Conservation (phyloP, 2,888 invertebrate genomes). For the Graphium colonna region DNA sequence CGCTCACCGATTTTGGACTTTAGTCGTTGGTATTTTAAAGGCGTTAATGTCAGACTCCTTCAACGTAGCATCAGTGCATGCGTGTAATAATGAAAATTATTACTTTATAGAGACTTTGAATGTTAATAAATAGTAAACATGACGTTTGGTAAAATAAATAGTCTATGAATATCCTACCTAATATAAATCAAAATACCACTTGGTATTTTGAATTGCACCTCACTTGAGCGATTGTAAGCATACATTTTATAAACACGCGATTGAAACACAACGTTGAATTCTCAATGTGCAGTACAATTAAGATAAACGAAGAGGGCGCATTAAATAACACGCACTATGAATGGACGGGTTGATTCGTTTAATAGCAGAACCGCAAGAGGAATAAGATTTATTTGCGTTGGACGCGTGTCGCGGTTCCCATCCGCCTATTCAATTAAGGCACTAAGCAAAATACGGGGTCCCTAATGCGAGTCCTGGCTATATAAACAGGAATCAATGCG, state of each 20-base stretch:
- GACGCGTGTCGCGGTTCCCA: slow-evolving; percentile 68
- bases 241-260: too few relatives aligned
- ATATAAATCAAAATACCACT: too few relatives aligned
- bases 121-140: too few relatives aligned
- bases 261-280: too few relatives aligned
- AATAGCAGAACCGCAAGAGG: slow-evolving; percentile 55
- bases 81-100: too few relatives aligned
- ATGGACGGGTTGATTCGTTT: slow-evolving; percentile 52
- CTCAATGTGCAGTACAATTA: slow-evolving; percentile 68
- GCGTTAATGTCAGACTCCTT: not conserved
- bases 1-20: not conserved
- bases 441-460: slow-evolving; percentile 63
- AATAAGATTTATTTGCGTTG: slow-evolving; percentile 61
- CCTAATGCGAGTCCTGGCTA: slow-evolving; percentile 69
- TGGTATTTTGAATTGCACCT: too few relatives aligned
- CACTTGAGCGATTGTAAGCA: too few relatives aligned
- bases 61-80: not conserved
- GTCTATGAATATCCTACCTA: too few relatives aligned
- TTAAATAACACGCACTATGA: slow-evolving; percentile 47
- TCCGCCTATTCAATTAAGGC: slow-evolving; percentile 74
- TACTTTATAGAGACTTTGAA: too few relatives aligned
- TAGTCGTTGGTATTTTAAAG: not conserved
- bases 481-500: slow-evolving; percentile 68
- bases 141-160: too few relatives aligned
- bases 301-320: slow-evolving; percentile 60